Evolutionary conservation across 2,797 vertebrate genomes (phyloP), one percentile per base, ranked within the genome.

Genomic region (Coluber constrictor): DNA sequence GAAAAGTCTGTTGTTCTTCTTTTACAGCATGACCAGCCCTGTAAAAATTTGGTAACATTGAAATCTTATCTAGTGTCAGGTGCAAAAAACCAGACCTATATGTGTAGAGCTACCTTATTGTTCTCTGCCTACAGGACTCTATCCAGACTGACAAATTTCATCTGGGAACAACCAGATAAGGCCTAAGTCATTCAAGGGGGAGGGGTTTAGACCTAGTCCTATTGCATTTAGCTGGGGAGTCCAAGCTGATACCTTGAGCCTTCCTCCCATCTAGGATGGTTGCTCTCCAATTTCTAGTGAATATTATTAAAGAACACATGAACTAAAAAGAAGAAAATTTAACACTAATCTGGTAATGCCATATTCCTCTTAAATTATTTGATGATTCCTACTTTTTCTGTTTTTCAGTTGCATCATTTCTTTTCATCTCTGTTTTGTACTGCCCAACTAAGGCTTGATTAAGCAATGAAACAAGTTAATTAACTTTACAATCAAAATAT

Each of bases 11-110:
- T 99, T 43, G 99, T 99, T 97, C 99, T 98, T 97, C 98, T 98
- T 94, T 98, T 99, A 97, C 99, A 99, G 97, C 99, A 99, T 20
- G 99, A 99, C 99, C 99, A 99, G 92, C 99, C 99, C 99, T 99
- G 94, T 32, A 92, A 95, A 83, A 96, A 96, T 60, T 89, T 9
- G 29, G 59, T 7, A 11, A 61, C 0, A 16, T 12, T 11, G 79
- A 37, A 74, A 56, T 54, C 3, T 37, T 25, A 47, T 20, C 43
- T 32, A 29, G 16, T 37, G 15, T 74, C 66, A 37, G 15, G 32
- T 74, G 16, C 2, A 74, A 74, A 18, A n/a, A 43, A 23, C 55
- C 16, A 79, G 27, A 55, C 59, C 12, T 16, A 18, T 5, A 37
- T 6, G 2, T 74, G 6, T 74, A 74, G n/a, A 32, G 66, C 5